Conservation (phyloP, 2,888 invertebrate genomes). For the Clusia tigrina region DNA sequence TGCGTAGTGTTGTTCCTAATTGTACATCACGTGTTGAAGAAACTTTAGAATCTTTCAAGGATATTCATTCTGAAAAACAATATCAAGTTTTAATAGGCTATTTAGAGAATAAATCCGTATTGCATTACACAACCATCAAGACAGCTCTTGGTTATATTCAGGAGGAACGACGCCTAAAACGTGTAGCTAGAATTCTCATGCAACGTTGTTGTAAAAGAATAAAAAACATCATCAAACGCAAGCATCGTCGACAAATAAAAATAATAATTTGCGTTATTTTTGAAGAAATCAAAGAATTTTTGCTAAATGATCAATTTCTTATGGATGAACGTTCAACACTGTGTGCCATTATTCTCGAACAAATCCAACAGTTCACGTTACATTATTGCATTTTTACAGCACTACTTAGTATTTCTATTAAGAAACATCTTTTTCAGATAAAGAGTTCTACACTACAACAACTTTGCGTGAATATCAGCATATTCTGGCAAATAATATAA, state of each 20-base stretch:
- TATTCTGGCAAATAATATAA: constrained; percentile 56
- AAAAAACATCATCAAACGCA: constrained; percentile 45
- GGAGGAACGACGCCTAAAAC: constrained; percentile 55
- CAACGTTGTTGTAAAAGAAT: constrained; percentile 45
- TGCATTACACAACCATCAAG: constrained; percentile 47
- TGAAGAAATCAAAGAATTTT: constrained; percentile 59
- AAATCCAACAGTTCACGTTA: constrained; percentile 53
- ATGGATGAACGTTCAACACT: constrained; percentile 51
- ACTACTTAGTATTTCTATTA: not conserved
- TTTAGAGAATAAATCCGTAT: constrained; percentile 44
- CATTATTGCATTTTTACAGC: not conserved
- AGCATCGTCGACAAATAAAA: constrained; percentile 51
- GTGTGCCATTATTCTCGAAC: constrained; percentile 49
- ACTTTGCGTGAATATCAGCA: constrained; percentile 55
- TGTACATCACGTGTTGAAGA: constrained; percentile 58
- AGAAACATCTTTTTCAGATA: constrained; percentile 40
- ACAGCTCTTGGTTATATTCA: constrained; percentile 54
- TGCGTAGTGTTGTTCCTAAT: constrained; percentile 50
- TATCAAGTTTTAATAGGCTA: constrained; percentile 44
- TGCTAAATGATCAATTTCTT: constrained; percentile 55
- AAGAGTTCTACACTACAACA: constrained; percentile 54
- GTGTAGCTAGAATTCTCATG: constrained; percentile 40
- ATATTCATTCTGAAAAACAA: constrained; percentile 45
- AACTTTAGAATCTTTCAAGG: constrained; percentile 44
- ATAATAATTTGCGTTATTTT: constrained; percentile 55